A percentile compares a stretch with the other conserved stretches of the same genome.
These are phyloP conservation scores for Halcyon malimbica DNA, from an alignment of 2,113 vertebrate genomes.

Conservation along the genomic window DNA sequence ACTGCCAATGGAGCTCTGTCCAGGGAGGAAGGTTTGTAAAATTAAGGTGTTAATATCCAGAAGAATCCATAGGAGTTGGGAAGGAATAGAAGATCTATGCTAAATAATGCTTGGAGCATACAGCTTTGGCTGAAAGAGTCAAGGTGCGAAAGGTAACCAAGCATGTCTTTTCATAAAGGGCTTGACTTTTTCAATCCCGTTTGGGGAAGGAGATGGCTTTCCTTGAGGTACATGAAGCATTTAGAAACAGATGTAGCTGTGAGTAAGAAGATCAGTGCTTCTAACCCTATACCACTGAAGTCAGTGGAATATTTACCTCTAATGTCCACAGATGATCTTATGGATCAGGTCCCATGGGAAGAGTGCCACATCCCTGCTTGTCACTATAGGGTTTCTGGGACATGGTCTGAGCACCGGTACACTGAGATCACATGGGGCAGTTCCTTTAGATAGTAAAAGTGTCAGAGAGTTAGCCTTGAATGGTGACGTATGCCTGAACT, in stretches of 20 bases:
- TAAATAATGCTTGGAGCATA: background rate
- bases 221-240: background rate
- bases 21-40: background rate
- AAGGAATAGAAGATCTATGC: background rate
- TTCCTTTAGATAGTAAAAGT: background rate
- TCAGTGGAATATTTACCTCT: background rate
- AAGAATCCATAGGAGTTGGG: background rate
- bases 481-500: background rate
- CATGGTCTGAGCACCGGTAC: background rate
- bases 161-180: background rate
- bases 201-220: background rate
- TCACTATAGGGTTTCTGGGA: background rate
- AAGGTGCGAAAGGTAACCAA: background rate
- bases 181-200: background rate
- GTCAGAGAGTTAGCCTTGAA: background rate
- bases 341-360: background rate
- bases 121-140: background rate
- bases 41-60: background rate
- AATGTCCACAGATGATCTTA: background rate
- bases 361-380: background rate
- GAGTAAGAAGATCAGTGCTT: background rate
- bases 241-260: background rate
- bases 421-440: rapidly evolving
- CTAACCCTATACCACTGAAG: background rate
- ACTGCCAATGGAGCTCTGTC: background rate